These are phyloP conservation scores for Chelidonichthys spinosus DNA, from an alignment of 2,797 vertebrate species.

Conservation along the genomic window DNA sequence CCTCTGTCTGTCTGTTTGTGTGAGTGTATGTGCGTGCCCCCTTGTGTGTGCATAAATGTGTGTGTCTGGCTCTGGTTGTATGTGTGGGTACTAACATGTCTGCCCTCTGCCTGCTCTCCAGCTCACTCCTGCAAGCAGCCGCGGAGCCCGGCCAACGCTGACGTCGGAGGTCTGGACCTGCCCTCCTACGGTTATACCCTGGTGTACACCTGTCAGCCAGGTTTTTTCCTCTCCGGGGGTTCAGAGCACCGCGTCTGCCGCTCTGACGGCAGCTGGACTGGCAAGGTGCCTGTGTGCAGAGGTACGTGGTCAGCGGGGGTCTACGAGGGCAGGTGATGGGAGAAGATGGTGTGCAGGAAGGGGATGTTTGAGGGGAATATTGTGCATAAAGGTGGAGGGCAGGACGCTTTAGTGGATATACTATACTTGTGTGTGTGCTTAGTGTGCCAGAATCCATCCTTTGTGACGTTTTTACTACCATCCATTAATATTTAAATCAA, in stretches of 20 bases:
- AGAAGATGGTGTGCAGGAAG: neutral
- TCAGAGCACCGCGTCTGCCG: conserved; percentile 96
- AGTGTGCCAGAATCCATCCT: neutral
- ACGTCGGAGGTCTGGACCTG: conserved; percentile 94
- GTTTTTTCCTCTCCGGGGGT: conserved; percentile 94
- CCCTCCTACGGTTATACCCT: conserved; percentile 94
- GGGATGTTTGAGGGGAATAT: neutral
- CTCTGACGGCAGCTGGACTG: conserved; percentile 96
- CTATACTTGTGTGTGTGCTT: neutral
- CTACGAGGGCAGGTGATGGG: conserved; percentile 24
- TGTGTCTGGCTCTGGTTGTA: conserved; percentile 1
- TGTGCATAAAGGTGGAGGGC: conserved; percentile 1
- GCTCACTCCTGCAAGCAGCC: conserved; percentile 98
- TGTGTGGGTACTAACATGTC: conserved; percentile 38
- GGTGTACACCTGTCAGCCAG: conserved; percentile 95
- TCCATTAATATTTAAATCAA: neutral
- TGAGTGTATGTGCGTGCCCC: too few species aligned
- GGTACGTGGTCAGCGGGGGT: conserved; percentile 78
- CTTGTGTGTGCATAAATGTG: neutral
- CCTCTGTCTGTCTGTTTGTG: conserved; percentile 13
- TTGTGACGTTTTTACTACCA: conserved; percentile 18
- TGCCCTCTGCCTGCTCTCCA: conserved; percentile 73
- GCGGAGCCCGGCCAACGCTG: conserved; percentile 90
- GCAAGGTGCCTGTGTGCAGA: conserved; percentile 97
- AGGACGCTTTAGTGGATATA: neutral